Base-by-base conservation (phyloP, 1,140 invertebrate species). In the Parasteatoda tepidariorum region DNA sequence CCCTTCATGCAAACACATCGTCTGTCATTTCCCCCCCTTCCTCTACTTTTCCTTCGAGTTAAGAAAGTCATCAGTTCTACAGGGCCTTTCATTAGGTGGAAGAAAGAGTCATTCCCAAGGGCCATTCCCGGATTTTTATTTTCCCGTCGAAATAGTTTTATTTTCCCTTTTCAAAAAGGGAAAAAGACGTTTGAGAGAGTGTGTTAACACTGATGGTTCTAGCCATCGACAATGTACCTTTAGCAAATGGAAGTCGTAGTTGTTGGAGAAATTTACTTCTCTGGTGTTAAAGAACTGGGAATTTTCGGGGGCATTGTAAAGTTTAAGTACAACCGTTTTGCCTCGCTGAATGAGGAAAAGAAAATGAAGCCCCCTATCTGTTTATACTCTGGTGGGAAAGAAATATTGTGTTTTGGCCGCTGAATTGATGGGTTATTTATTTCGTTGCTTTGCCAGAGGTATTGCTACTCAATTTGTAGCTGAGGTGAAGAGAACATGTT, bases 161-260 rank as follows among this genome's bases (percentile, higher is more conserved):
- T 34, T 71, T 48, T 38, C 31, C 48, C 48, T 41, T 71, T 71
- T 48, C 68, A 41, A 62, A 59, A 59, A 57, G 76, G 59, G n/a
- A n/a, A n/a, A n/a, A n/a, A n/a, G n/a, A n/a, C n/a, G n/a, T n/a
- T n/a, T 57, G 78, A 71, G 38, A 71, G 66, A 59, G 31, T 70
- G 66, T 82, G 78, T 82, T 82, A 82, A 82, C 78, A 82, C 78
- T 82, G 78, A 82, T 82, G 78, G 78, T 67, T 71, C 71, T 82
- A 82, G 78, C 78, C 54, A 82, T 82, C 78, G 78, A 71, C 78
- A 62, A 70, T 71, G 78, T 82, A 82, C n/a, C n/a, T n/a, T 70
- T 70, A 62, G 78, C 78, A 82, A 71, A 82, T 82, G 67, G 78
- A 82, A 79, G 62, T 68, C 34, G 76, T n/a, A 79, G 64, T 79